A percentile compares a stretch with the other conserved stretches of the same genome.
Evolutionary conservation across 2,113 vertebrate genomes (phyloP).

Genomic region (Salvelinus fontinalis): DNA sequence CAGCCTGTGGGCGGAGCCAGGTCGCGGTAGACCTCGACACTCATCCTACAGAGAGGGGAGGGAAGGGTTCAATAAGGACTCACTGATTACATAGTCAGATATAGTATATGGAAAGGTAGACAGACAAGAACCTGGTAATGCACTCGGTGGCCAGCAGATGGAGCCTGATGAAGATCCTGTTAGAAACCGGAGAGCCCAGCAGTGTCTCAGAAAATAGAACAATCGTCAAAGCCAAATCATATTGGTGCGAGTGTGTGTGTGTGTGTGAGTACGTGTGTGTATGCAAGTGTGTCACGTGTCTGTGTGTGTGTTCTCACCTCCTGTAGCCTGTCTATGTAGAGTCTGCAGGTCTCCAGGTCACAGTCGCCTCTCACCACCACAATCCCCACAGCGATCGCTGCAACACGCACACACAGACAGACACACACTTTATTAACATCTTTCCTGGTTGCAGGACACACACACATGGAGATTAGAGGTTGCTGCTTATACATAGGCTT

Average conservation of each 20-base stretch:
- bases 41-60: slow-evolving; percentile 75
- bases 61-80: not conserved
- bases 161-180: slow-evolving; percentile 77
- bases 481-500: too few relatives aligned
- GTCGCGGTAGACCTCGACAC: slow-evolving; percentile 67
- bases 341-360: slow-evolving; percentile 96
- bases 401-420: slow-evolving; percentile 10
- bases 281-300: slow-evolving; percentile 28
- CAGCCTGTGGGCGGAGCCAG: slow-evolving; percentile 85
- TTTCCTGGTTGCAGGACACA: not conserved
- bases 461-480: not conserved
- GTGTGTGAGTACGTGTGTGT: not conserved
- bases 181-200: slow-evolving; percentile 45
- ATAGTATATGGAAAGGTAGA: not conserved
- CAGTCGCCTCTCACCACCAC: slow-evolving; percentile 96
- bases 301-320: slow-evolving; percentile 78
- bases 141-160: slow-evolving; percentile 84
- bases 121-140: slow-evolving; percentile 86
- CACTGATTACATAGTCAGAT: not conserved
- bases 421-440: slow-evolving; percentile 4
- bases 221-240: slow-evolving; percentile 22
- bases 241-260: too few relatives aligned
- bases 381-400: slow-evolving; percentile 93
- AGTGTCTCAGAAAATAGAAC: slow-evolving; percentile 48
- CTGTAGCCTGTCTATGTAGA: slow-evolving; percentile 93